Conservation (phyloP, 1,140 invertebrate species). For the Drosophila pruinosa region DNA sequence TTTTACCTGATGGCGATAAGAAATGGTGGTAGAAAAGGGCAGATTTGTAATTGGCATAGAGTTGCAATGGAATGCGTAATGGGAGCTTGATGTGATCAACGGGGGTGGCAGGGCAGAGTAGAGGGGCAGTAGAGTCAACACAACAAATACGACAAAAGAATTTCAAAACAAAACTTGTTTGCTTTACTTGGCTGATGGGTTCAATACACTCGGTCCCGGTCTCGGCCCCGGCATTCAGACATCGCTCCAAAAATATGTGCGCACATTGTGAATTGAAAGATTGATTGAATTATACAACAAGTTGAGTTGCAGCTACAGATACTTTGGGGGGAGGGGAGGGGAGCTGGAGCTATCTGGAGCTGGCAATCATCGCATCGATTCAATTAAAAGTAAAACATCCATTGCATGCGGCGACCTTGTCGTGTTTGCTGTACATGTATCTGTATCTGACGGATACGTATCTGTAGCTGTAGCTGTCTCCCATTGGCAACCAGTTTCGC, state of each 20-base stretch:
- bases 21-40: not conserved
- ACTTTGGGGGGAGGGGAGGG: slow-evolving; percentile 9
- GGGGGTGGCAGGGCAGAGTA: not conserved
- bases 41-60: not conserved
- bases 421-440: slow-evolving; percentile 58
- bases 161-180: slow-evolving; percentile 77
- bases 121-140: slow-evolving; percentile 38
- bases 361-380: slow-evolving; percentile 57
- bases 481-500: slow-evolving; percentile 64
- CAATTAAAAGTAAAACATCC: slow-evolving; percentile 65
- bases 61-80: not conserved
- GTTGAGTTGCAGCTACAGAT: slow-evolving; percentile 1
- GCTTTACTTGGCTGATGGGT: slow-evolving; percentile 45
- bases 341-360: not conserved
- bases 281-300: slow-evolving; percentile 66
- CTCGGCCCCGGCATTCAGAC: slow-evolving; percentile 39
- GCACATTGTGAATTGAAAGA: slow-evolving; percentile 36
- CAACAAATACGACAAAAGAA: slow-evolving; percentile 57
- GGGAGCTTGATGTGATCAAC: slow-evolving; percentile 3
- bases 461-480: not conserved
- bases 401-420: slow-evolving; percentile 63
- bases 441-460: slow-evolving; percentile 33
- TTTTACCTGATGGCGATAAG: slow-evolving; percentile 45
- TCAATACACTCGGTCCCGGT: slow-evolving; percentile 76
- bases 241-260: slow-evolving; percentile 22